Conservation (phyloP, 2,888 invertebrate genomes). For the Pseudoips prasinana region DNA sequence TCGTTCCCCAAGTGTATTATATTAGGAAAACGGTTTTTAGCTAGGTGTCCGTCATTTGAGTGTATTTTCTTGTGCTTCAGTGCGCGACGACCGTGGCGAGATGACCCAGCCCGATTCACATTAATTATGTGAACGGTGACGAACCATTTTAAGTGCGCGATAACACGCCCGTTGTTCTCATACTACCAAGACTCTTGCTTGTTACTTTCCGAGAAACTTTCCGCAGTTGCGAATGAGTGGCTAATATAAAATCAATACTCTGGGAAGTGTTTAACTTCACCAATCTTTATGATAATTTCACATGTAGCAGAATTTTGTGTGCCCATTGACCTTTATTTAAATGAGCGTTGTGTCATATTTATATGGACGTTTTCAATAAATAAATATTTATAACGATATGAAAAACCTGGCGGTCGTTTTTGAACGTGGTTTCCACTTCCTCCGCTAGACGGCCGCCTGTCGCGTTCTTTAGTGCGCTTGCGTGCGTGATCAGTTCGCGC, state of each 20-base stretch:
- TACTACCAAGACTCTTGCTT: conserved; percentile 34
- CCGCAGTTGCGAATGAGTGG: conserved; percentile 28
- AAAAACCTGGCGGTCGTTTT: conserved; percentile 63
- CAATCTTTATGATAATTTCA: conserved; percentile 9
- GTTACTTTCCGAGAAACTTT: conserved; percentile 32
- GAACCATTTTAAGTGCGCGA: conserved; percentile 73
- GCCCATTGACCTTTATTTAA: conserved; percentile 4
- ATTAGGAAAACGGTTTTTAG: conserved; percentile 17
- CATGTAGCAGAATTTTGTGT: conserved; percentile 4
- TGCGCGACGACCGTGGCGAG: conserved; percentile 53
- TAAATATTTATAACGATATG: conserved; percentile 26
- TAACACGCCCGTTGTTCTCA: conserved; percentile 61
- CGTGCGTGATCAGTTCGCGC: conserved; percentile 51
- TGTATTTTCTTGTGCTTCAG: conserved; percentile 35
- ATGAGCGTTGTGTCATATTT: conserved; percentile 5
- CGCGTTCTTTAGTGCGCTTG: conserved; percentile 54
- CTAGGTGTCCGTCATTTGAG: conserved; percentile 24
- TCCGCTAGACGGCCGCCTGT: conserved; percentile 42
- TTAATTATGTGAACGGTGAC: conserved; percentile 77
- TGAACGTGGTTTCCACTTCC: conserved; percentile 40
- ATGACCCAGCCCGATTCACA: conserved; percentile 65
- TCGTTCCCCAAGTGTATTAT: conserved; percentile 23
- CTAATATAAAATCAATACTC: conserved; percentile 72
- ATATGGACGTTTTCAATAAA: conserved; percentile 3
- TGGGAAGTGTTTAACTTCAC: conserved; percentile 22